Evolutionary conservation across 2,797 vertebrate genomes (phyloP).

Genomic region (Hippoglossus hippoglossus): DNA sequence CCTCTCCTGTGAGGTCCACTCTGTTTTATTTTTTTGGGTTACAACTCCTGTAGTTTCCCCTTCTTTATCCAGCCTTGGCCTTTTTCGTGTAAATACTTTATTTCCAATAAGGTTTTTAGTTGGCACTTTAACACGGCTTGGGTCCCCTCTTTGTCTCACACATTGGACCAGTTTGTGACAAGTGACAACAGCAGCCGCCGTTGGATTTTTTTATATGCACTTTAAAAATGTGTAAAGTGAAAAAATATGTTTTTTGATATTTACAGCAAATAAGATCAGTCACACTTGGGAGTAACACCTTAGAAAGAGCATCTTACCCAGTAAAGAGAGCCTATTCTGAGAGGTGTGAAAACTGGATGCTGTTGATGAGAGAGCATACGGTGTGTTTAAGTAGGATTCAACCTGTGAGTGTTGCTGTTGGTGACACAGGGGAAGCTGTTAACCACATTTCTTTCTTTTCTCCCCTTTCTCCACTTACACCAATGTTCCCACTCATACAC

Average conservation of each 20-base stretch:
- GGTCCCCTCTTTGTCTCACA: not conserved
- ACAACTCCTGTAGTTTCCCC: not conserved
- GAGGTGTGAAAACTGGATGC: conserved; percentile 59
- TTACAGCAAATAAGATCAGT: conserved; percentile 20
- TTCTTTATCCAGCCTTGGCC: not conserved
- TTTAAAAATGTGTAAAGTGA: conserved; percentile 16
- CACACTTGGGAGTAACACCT: conserved; percentile 48
- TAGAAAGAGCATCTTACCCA: conserved; percentile 30
- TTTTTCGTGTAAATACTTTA: not conserved
- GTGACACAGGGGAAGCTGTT: conserved; percentile 34
- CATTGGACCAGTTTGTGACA: not conserved
- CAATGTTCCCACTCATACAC: conserved; percentile 1
- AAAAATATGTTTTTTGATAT: conserved; percentile 26
- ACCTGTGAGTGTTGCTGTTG: conserved; percentile 41
- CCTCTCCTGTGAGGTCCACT: not conserved
- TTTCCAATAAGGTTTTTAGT: not conserved
- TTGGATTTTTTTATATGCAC: not conserved
- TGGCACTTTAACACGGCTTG: not conserved
- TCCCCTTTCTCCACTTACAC: not conserved
- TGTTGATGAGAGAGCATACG: conserved; percentile 51
- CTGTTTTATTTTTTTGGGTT: not conserved
- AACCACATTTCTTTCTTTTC: conserved; percentile 9
- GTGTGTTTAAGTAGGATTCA: conserved; percentile 38
- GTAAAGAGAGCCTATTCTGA: conserved; percentile 34
- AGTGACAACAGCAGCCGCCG: not conserved